phyloP scores from a whole-genome alignment of 2,888 invertebrate species.

The Chirona hameri region DNA sequence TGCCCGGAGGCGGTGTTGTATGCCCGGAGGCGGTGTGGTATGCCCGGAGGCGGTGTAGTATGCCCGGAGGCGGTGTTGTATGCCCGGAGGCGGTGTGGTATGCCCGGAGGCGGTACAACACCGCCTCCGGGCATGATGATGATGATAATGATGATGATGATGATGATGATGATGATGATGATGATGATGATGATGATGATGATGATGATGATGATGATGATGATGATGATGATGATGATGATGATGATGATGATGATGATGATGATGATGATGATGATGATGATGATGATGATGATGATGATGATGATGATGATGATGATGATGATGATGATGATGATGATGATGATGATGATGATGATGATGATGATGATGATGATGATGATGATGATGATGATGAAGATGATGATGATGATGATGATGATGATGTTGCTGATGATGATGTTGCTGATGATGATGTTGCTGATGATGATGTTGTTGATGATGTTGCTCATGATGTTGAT shows the following conservation, averaged over 20 bases:
- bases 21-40: too few relatives aligned
- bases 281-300: constrained; percentile 22
- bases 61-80: too few relatives aligned
- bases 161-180: constrained; percentile 22
- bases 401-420: constrained; percentile 22
- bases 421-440: too few relatives aligned
- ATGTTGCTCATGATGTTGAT: too few relatives aligned
- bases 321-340: constrained; percentile 22
- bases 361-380: constrained; percentile 22
- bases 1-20: too few relatives aligned
- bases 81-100: too few relatives aligned
- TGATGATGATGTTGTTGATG: too few relatives aligned
- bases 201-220: constrained; percentile 22
- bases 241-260: constrained; percentile 22
- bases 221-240: constrained; percentile 22
- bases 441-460: too few relatives aligned
- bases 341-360: constrained; percentile 22
- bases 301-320: constrained; percentile 22
- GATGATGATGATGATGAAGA: constrained; percentile 12
- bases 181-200: constrained; percentile 22
- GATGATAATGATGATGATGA: constrained; percentile 22
- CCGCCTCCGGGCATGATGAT: too few relatives aligned
- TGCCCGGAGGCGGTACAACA: too few relatives aligned
- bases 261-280: constrained; percentile 22
- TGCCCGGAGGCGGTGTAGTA: too few relatives aligned